Conservation (phyloP, 64 coral and sea anemone genomes). For the Trachythela sp. region DNA sequence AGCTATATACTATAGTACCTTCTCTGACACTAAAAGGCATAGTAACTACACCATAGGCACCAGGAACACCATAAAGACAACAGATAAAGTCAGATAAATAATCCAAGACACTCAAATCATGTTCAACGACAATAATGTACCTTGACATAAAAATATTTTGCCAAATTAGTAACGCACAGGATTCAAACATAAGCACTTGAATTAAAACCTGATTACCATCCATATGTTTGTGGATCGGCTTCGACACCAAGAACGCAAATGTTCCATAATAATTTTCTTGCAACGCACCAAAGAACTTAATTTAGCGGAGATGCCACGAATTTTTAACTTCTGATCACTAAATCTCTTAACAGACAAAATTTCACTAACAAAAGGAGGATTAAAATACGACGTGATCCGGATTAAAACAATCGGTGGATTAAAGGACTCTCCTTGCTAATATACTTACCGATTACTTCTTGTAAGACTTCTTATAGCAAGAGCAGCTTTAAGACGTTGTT, state of each 20-base stretch:
- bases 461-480: conserved; percentile 61
- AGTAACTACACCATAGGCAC: conserved; percentile 91
- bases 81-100: conserved; percentile 98
- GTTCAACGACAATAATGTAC: conserved; percentile 99
- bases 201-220: too few species aligned
- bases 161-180: not conserved
- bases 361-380: not conserved
- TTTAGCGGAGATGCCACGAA: too few species aligned
- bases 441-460: conserved; percentile 15
- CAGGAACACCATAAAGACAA: conserved; percentile 90
- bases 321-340: too few species aligned
- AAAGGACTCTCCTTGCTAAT: too few species aligned
- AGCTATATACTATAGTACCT: conserved; percentile 70
- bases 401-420: too few species aligned
- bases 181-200: too few species aligned
- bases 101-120: conserved; percentile 97
- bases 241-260: too few species aligned
- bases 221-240: too few species aligned
- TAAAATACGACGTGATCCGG: too few species aligned
- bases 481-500: conserved; percentile 95
- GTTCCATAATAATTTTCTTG: too few species aligned
- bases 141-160: conserved; percentile 32
- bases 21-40: conserved; percentile 97
- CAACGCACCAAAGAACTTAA: too few species aligned
- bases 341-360: too few species aligned